These are phyloP conservation scores for Odontothrips loti DNA, from an alignment of 2,888 invertebrate species.

Conservation along the genomic window DNA sequence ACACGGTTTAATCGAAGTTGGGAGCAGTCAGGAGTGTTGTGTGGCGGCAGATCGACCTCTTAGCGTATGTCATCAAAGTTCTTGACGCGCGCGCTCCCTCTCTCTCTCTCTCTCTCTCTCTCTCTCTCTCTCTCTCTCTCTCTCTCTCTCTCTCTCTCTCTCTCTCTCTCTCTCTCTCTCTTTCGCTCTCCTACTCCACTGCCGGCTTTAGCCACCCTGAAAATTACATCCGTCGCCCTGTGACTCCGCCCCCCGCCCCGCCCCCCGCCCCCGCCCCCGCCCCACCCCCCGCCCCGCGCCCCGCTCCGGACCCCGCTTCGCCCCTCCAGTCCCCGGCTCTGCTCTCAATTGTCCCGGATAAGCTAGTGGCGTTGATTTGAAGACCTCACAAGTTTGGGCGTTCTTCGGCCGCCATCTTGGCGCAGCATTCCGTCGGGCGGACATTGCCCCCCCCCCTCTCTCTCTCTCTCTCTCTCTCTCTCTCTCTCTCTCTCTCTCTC, in stretches of 20 bases:
- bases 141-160: not conserved
- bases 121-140: not conserved
- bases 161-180: not conserved
- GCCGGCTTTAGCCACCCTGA: constrained; percentile 1
- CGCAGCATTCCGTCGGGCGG: not conserved
- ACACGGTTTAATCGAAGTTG: not conserved
- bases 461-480: too few relatives aligned
- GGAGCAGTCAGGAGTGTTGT: too few relatives aligned
- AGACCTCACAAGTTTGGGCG: not conserved
- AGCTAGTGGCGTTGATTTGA: not conserved
- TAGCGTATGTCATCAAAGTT: not conserved
- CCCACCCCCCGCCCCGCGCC: too few relatives aligned
- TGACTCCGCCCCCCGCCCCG: too few relatives aligned
- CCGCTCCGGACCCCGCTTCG: too few relatives aligned
- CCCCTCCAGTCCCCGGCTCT: too few relatives aligned
- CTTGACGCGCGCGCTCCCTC: not conserved
- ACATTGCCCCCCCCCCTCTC: too few relatives aligned
- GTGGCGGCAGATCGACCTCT: not conserved
- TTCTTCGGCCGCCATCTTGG: not conserved
- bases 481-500: not conserved
- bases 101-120: not conserved
- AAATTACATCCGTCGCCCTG: not conserved
- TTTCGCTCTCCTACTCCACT: not conserved
- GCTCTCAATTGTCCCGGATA: too few relatives aligned
- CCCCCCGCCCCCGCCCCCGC: too few relatives aligned